Base-by-base conservation (phyloP, 2,113 vertebrate genomes). In the Lophius piscatorius region DNA sequence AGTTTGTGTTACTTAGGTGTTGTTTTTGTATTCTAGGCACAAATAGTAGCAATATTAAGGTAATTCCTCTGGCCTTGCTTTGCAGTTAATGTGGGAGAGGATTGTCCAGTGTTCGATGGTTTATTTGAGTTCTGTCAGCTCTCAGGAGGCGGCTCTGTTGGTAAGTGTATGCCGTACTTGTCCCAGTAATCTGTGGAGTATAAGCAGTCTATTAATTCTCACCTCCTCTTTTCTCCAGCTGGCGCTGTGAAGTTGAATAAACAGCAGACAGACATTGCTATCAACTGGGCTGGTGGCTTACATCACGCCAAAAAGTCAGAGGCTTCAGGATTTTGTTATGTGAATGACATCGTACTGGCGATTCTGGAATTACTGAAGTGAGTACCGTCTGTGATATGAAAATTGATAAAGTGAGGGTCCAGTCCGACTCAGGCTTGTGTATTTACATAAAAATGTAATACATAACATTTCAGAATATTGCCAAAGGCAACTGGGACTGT, bases 71-170 rank as follows among this genome's bases (percentile, higher is more conserved):
- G 2, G 21, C 8, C 0, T 57, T 9, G 23, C 17, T 62, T 84
- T 76, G 42, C 88, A 99, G 97, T 99, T 84, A 99, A 99, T 0
- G 97, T 99, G 33, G 97, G 97, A 56, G 97, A 99, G 74, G 97
- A 99, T 76, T 99, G 97, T 86, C 97, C 97, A 0, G 97, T 99
- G 55, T 99, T 99, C 71, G 97, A 99, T 58, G 97, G 97, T 34
- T 81, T 99, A n/a, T 99, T 98, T 86, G 97, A 99, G 75, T 99
- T 99, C 81, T 99, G 97, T 79, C 97, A 99, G 88, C 93, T 99
- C 64, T 99, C 97, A 51, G 92, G 93, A 22, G 97, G 97, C 20
- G 97, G 97, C 65, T 99, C 97, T 6, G 95, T 99, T 8, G 97
- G 97, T 99, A 89, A 92, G 95, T 73, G 5, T 24, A 6, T 24